Evolutionary conservation across 2,797 vertebrate genomes (phyloP).

Genomic region (Champsocephalus gunnari): DNA sequence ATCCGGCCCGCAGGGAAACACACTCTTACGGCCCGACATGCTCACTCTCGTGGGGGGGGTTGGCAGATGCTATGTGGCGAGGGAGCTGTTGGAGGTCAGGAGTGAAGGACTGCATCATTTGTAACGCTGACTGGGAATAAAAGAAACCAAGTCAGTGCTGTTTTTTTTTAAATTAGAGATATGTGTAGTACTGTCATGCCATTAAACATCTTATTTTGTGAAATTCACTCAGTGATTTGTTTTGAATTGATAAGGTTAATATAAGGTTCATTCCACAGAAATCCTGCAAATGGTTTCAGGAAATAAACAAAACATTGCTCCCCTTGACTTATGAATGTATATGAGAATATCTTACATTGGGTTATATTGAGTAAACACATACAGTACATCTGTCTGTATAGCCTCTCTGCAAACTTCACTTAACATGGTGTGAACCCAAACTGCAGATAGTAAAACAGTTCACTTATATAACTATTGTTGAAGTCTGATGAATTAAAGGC

Average conservation of each 20-base stretch:
- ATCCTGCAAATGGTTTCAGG: background rate
- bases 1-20: slow-evolving; percentile 54
- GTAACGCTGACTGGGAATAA: slow-evolving; percentile 29
- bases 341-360: too few species aligned
- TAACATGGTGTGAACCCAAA: too few species aligned
- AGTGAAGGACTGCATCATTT: slow-evolving; percentile 55
- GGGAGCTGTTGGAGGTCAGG: slow-evolving; percentile 52
- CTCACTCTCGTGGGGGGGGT: slow-evolving; percentile 22
- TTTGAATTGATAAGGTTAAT: background rate
- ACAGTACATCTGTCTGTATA: too few species aligned
- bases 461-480: too few species aligned
- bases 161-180: slow-evolving; percentile 17
- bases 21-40: slow-evolving; percentile 63
- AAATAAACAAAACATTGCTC: too few species aligned
- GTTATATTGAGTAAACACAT: too few species aligned
- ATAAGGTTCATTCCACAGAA: background rate
- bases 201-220: background rate
- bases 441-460: too few species aligned
- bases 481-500: too few species aligned
- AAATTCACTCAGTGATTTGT: background rate
- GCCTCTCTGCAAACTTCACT: too few species aligned
- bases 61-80: slow-evolving; percentile 48
- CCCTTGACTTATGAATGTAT: too few species aligned
- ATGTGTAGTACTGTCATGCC: background rate
- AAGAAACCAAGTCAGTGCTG: slow-evolving; percentile 4